Evolutionary conservation across 2,797 vertebrate species (phyloP), one percentile per base, ranked within the genome.

Genomic region (Rhinogobio ventralis): DNA sequence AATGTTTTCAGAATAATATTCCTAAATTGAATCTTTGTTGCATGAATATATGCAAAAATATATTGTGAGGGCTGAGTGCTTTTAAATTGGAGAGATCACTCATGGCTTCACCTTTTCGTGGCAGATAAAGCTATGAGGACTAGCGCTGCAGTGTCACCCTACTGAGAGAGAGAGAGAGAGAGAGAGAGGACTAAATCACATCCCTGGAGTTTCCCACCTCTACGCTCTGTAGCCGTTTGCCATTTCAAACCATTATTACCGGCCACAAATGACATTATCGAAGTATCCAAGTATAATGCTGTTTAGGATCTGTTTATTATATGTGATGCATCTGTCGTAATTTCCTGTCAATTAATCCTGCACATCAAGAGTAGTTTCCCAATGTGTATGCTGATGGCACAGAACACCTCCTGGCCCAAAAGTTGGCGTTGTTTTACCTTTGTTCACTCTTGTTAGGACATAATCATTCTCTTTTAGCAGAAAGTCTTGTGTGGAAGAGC

Each of bases 1-100:
- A 96, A 96, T 97, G 96, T 98, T 98, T 97, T 96, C 96, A 97
- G 97, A 86, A 98, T 97, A 98, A 97, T 97, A 97, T 98, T 96
- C 96, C 97, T 96, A 99, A 99, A 98, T 98, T 98, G 97, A 98
- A 98, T 98, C 97, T 98, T 97, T 97, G 97, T 98, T 98, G 97
- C 97, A 98, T 99, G 97, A 98, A 98, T 99, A 97, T 99, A 98
- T 99, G 98, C 97, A 98, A 98, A 98, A 97, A 98, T 99, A 98
- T 97, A 98, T 98, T 95, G 97, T 97, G 97, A 97, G 97, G 97
- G 97, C 98, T 98, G 98, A 99, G 97, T 98, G 97, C 97, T 98
- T 99, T 99, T 99, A 99, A 99, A 99, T 99, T 99, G 97, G 96
- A 97, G 97, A 99, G 97, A 99, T 99, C 97, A 98, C 97, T 99